A percentile compares a stretch with the other conserved stretches of the same genome.
Evolutionary conservation across 2,797 vertebrate genomes (phyloP).

Genomic region (Psittacula derbiana): DNA sequence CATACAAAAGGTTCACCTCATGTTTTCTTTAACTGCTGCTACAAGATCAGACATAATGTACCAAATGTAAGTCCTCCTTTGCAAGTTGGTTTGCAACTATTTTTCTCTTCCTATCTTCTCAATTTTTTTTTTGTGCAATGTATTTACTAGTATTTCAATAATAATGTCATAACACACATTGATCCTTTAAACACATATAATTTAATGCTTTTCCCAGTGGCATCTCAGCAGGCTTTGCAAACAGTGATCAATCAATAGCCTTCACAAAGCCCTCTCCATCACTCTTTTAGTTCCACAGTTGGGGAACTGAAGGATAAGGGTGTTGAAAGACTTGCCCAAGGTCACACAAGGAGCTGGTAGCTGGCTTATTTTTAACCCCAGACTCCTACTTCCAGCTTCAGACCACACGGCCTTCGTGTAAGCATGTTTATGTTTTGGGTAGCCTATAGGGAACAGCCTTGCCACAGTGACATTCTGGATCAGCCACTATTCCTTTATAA

Average conservation of each 20-base stretch:
- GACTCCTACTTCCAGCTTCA: neutral
- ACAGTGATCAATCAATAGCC: conserved; percentile 1
- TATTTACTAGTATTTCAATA: neutral
- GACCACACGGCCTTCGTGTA: neutral
- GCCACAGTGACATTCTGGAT: conserved; percentile 52
- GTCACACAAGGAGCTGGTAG: neutral
- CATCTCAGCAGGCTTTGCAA: neutral
- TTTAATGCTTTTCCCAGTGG: conserved; percentile 11
- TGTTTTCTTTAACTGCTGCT: neutral
- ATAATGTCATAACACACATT: neutral
- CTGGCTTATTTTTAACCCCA: neutral
- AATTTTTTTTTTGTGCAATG: neutral
- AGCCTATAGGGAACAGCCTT: conserved; percentile 40
- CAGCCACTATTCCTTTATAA: conserved; percentile 56
- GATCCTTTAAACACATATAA: neutral
- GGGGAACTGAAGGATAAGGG: neutral
- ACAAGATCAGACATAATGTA: neutral
- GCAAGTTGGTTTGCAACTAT: neutral
- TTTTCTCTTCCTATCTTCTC: neutral
- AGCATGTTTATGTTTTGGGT: conserved; percentile 34
- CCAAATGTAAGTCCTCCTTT: neutral
- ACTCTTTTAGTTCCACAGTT: neutral
- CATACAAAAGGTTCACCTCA: neutral
- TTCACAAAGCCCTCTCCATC: neutral
- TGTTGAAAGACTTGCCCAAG: conserved; percentile 8